These are phyloP conservation scores for Ceratoteleas bidentatus DNA, from an alignment of 1,140 invertebrate species.

Conservation along the genomic window DNA sequence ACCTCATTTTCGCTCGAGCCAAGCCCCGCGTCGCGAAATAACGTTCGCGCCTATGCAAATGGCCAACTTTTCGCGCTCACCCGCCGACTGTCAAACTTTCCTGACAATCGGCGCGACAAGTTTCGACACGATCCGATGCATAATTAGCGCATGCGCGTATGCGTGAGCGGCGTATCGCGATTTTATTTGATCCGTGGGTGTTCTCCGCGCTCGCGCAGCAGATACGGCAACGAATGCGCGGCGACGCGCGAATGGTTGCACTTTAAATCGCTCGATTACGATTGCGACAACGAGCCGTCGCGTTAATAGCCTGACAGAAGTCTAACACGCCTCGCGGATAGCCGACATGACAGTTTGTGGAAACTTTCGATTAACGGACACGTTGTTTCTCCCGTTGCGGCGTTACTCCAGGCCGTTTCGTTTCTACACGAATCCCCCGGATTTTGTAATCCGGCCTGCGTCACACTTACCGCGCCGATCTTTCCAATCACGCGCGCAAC, in stretches of 20 bases:
- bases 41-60: constrained; percentile 26
- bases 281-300: constrained; percentile 66
- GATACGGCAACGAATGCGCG: constrained; percentile 62
- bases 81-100: constrained; percentile 40
- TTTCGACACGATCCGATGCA: constrained; percentile 59
- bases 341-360: constrained; percentile 67
- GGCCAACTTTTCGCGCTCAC: constrained; percentile 1
- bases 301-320: constrained; percentile 66
- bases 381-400: constrained; percentile 63
- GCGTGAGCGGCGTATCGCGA: constrained; percentile 64
- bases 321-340: constrained; percentile 64
- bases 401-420: constrained; percentile 43
- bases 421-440: constrained; percentile 46
- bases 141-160: constrained; percentile 55
- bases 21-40: constrained; percentile 1
- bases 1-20: no score
- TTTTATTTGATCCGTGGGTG: constrained; percentile 65
- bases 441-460: constrained; percentile 48
- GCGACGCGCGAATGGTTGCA: constrained; percentile 66
- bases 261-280: constrained; percentile 63
- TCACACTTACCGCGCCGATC: constrained; percentile 30
- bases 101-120: constrained; percentile 55
- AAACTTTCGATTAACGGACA: constrained; percentile 69
- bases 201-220: constrained; percentile 56
- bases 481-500: constrained; percentile 13